Evolutionary conservation across 2,888 invertebrate genomes (phyloP), one percentile per base, ranked within the genome.

Genomic region (Gerris lacustris): DNA sequence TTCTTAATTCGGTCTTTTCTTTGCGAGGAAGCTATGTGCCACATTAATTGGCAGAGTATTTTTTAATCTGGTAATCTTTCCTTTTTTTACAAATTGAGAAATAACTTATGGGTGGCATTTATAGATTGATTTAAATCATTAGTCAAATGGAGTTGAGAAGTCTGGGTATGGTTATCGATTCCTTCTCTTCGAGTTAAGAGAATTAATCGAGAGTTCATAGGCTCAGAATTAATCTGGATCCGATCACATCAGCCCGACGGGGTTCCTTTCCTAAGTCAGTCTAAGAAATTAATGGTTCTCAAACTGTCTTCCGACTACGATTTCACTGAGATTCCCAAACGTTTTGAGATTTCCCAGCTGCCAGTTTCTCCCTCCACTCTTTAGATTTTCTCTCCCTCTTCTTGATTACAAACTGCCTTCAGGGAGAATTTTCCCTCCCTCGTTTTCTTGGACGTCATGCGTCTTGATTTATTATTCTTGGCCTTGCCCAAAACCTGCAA

Each of bases 381-480:
- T 55, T 55, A 55, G 55, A 55, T 55, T 55, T 55, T 55, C 9
- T 11, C 55, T 55, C 31, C 31, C 55, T 55, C 55, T 11, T 55
- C 15, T 55, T 55, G 55, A 55, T 55, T 55, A 55, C 55, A 55
- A 55, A 55, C 55, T 55, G 55, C 55, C 55, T 55, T 15, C 55
- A 55, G 55, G 55, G 55, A 9, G 55, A 15, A 55, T 9, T 31
- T 31, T 55, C 15, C 9, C 15, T 55, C 15, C 9, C 15, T 11
- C 11, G 55, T 9, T 55, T 15, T 55, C 55, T 55, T 9, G 55
- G 55, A 9, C 55, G 55, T 55, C 55, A 55, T 55, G 55, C 55
- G 55, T 55, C 55, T 55, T 55, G 55, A 55, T 55, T 55, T 55
- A 55, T 55, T 55, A 55, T 55, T 55, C 55, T 55, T 55, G 55